phyloP scores from a whole-genome alignment of 1,140 invertebrate genomes.

The Drosophila asahinai region DNA sequence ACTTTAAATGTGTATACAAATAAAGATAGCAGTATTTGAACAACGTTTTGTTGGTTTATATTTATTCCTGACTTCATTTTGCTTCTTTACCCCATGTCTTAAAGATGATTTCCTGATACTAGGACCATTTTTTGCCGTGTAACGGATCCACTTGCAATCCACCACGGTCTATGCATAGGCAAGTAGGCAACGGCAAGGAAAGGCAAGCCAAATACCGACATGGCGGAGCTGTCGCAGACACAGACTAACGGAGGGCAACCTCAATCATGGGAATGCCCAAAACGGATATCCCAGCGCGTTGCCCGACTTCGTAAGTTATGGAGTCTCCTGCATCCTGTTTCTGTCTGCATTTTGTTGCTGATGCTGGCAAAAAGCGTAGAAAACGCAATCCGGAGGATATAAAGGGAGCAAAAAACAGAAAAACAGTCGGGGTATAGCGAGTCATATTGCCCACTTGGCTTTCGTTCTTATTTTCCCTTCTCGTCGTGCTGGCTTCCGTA shows the following conservation, averaged over 20 bases:
- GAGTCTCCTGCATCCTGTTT: conserved; percentile 48
- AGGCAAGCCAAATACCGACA: conserved; percentile 51
- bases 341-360: conserved; percentile 59
- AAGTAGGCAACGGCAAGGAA: conserved; percentile 51
- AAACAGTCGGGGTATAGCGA: conserved; percentile 24
- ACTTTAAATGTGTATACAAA: no score
- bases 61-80: no score
- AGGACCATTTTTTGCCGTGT: conserved; percentile 4
- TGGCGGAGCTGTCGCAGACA: conserved; percentile 18
- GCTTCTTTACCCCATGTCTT: no score
- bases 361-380: conserved; percentile 48
- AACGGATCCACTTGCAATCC: conserved; percentile 19
- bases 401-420: conserved; percentile 1
- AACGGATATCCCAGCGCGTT: conserved; percentile 61
- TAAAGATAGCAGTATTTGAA: no score
- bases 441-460: conserved; percentile 56
- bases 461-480: conserved; percentile 33
- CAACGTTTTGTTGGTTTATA: no score
- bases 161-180: conserved; percentile 60
- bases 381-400: conserved; percentile 20
- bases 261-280: conserved; percentile 60
- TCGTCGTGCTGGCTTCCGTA: conserved; percentile 17
- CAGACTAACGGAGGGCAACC: conserved; percentile 28
- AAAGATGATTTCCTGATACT: no score
- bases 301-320: conserved; percentile 45